These are phyloP conservation scores for Fulmarus glacialis DNA, from an alignment of 2,113 vertebrate species.

Conservation along the genomic window DNA sequence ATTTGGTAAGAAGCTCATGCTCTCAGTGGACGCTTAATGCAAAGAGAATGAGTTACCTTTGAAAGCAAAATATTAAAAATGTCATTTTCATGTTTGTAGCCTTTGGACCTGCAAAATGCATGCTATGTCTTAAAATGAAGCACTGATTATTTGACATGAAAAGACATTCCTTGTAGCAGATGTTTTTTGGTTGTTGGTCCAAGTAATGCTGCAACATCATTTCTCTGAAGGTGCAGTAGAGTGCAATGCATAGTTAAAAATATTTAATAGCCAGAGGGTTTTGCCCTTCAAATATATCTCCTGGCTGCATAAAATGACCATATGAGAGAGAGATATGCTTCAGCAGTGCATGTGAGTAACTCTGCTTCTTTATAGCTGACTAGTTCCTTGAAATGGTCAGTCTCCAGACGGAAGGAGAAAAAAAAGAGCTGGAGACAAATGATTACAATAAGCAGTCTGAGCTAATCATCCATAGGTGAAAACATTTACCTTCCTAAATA, in stretches of 20 bases:
- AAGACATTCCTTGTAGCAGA: background rate
- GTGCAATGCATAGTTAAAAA: background rate
- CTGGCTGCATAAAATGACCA: conserved; percentile 12
- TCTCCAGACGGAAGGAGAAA: background rate
- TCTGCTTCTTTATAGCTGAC: conserved; percentile 13
- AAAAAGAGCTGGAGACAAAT: background rate
- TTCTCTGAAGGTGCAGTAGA: background rate
- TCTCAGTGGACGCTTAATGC: background rate
- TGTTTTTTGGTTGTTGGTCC: background rate
- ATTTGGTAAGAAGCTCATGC: background rate
- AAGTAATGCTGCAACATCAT: background rate
- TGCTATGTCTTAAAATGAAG: background rate
- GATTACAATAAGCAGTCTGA: background rate
- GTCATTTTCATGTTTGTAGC: background rate
- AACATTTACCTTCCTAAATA: conserved; percentile 6
- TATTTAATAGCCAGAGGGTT: background rate
- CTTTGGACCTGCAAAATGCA: background rate
- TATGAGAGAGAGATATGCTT: conserved; percentile 4
- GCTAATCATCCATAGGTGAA: background rate
- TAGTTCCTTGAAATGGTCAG: background rate
- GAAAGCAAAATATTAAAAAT: background rate
- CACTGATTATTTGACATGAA: background rate
- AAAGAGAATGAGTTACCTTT: background rate
- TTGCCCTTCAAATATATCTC: conserved; percentile 22
- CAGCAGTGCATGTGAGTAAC: background rate